A percentile compares a stretch with the other conserved stretches of the same genome.
Evolutionary conservation across 2,888 invertebrate species (phyloP).

Genomic region (Taphrorychus bicolor): DNA sequence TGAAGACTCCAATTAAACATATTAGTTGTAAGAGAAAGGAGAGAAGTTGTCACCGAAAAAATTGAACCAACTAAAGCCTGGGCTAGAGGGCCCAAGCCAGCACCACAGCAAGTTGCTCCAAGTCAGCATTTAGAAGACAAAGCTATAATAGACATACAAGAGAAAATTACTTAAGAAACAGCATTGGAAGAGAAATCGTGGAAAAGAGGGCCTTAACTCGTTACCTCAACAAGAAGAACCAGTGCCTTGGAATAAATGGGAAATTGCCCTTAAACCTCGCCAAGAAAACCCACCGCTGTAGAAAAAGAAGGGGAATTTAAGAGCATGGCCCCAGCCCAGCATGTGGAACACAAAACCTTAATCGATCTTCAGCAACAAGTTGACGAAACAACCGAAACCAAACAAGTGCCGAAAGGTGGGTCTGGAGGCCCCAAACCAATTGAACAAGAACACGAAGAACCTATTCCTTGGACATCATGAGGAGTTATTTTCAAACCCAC

Average conservation of each 20-base stretch:
- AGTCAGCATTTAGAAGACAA: conserved; percentile 22
- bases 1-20: too few species aligned
- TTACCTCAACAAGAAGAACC: conserved; percentile 52
- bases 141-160: conserved; percentile 9
- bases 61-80: too few species aligned
- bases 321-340: conserved; percentile 31
- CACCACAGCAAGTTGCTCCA: conserved; percentile 50
- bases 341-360: conserved; percentile 36
- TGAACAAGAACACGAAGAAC: conserved; percentile 36
- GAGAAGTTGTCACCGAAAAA: too few species aligned
- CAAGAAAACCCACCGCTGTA: background rate
- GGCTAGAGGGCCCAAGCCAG: too few species aligned
- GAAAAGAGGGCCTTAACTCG: conserved; percentile 44
- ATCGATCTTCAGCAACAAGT: conserved; percentile 50
- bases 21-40: background rate
- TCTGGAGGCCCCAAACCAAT: conserved; percentile 14
- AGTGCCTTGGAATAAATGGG: conserved; percentile 58
- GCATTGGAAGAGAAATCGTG: conserved; percentile 49
- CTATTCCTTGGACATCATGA: conserved; percentile 58
- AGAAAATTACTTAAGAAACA: conserved; percentile 44
- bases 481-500: conserved; percentile 62
- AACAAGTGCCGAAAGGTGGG: conserved; percentile 39
- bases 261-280: conserved; percentile 61
- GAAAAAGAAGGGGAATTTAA: conserved; percentile 19
- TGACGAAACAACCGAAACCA: conserved; percentile 36